Percentiles rank a stretch among this genome's conserved stretches.
Evolutionary conservation across 64 coral and sea anemone genomes (phyloP).

Genomic region (Anthopleura sola): DNA sequence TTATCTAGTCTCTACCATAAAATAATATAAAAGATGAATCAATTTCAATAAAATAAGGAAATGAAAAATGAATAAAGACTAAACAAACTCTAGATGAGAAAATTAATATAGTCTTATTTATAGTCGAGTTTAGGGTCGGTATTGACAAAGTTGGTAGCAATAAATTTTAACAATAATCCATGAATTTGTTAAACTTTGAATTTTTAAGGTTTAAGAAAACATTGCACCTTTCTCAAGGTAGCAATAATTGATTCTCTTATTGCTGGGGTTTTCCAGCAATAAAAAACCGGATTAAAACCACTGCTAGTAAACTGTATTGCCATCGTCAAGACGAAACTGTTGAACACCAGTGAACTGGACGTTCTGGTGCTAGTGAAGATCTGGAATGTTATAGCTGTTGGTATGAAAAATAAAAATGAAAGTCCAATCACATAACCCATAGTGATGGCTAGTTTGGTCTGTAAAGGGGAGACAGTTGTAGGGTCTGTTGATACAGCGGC

Average conservation of each 20-base stretch:
- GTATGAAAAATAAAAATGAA: not conserved
- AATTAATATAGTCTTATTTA: too few relatives aligned
- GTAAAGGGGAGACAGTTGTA: not conserved
- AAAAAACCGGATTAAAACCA: conserved; percentile 3
- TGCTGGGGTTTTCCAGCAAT: not conserved
- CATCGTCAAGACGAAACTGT: not conserved
- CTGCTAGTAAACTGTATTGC: not conserved
- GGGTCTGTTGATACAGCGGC: not conserved
- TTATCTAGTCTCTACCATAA: too few relatives aligned
- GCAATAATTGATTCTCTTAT: not conserved
- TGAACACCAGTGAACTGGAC: not conserved
- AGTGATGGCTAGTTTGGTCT: conserved; percentile 13
- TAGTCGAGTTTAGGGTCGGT: too few relatives aligned
- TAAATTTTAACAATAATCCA: too few relatives aligned
- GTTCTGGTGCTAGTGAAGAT: too few relatives aligned
- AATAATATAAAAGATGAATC: too few relatives aligned
- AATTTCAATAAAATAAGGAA: too few relatives aligned
- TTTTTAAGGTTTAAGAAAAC: not conserved
- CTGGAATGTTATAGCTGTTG: not conserved
- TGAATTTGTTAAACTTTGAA: too few relatives aligned
- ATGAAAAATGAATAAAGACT: too few relatives aligned
- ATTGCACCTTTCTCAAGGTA: not conserved
- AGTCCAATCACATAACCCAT: not conserved
- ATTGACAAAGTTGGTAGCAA: too few relatives aligned
- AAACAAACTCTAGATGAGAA: too few relatives aligned